phyloP scores from a whole-genome alignment of 2,113 vertebrate genomes.

The Scolopax mira region DNA sequence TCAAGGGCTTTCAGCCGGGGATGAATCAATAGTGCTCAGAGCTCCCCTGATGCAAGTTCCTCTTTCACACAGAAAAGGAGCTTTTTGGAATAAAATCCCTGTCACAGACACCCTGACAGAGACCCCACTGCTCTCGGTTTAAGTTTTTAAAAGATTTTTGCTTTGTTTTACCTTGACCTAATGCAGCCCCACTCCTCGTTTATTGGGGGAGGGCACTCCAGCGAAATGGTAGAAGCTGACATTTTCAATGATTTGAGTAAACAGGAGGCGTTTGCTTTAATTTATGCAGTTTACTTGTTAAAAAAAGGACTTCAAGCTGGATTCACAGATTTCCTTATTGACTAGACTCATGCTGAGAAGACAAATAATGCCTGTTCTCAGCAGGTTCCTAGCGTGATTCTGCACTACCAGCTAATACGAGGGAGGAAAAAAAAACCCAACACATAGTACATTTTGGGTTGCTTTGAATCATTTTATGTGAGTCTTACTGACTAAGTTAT shows the following conservation, averaged over 20 bases:
- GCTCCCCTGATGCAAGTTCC: neutral
- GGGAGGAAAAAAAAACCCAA: neutral
- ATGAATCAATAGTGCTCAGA: neutral
- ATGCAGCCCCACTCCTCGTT: neutral
- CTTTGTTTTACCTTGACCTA: neutral
- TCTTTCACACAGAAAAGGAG: neutral
- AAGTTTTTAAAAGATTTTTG: neutral
- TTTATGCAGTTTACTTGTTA: neutral
- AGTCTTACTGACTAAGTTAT: neutral
- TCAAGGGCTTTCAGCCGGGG: neutral
- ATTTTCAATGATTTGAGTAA: neutral
- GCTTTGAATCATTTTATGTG: neutral
- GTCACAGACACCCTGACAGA: neutral
- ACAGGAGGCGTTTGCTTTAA: neutral
- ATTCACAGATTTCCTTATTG: neutral
- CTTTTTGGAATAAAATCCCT: neutral
- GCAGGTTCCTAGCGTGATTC: neutral
- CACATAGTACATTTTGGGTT: neutral
- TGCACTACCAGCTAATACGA: neutral
- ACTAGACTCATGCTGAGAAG: neutral
- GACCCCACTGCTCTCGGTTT: neutral
- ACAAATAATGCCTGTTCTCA: neutral
- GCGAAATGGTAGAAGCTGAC: neutral
- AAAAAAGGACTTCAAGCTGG: neutral
- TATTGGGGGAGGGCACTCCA: fast-evolving